Conservation (phyloP, 2,888 invertebrate species). For the Microplitis manilae region DNA sequence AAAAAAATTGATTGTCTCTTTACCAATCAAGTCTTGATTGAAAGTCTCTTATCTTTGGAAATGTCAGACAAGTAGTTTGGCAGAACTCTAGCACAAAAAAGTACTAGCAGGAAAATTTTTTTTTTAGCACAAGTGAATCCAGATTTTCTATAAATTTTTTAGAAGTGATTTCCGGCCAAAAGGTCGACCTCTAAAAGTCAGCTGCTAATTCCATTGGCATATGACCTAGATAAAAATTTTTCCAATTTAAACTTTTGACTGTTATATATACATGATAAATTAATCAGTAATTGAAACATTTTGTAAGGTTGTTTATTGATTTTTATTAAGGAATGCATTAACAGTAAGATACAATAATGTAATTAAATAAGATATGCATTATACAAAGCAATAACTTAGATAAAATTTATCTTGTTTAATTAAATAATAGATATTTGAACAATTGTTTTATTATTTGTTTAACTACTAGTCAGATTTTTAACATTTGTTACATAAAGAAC, state of each 20-base stretch:
- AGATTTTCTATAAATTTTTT: no score
- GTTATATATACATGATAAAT: not conserved
- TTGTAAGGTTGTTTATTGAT: not conserved
- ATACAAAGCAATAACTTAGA: conserved; percentile 73
- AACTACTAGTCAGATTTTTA: not conserved
- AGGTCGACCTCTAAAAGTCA: no score
- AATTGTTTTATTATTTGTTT: conserved; percentile 5
- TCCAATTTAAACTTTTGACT: not conserved
- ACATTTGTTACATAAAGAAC: not conserved
- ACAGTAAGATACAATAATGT: conserved; percentile 1
- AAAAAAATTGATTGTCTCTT: no score
- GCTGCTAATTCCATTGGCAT: no score
- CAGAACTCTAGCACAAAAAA: no score
- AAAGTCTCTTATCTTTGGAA: no score
- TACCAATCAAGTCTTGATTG: no score
- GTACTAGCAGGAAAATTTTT: no score
- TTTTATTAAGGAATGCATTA: conserved; percentile 8
- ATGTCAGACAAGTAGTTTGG: no score
- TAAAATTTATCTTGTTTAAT: conserved; percentile 58
- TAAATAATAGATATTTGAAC: conserved; percentile 46
- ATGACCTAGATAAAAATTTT: not conserved
- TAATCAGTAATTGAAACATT: not conserved
- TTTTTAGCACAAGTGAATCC: no score
- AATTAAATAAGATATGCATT: conserved; percentile 72
- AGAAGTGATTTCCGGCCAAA: no score